Evolutionary conservation across 2,797 vertebrate species (phyloP).

Genomic region (Loris lydekkerianus): DNA sequence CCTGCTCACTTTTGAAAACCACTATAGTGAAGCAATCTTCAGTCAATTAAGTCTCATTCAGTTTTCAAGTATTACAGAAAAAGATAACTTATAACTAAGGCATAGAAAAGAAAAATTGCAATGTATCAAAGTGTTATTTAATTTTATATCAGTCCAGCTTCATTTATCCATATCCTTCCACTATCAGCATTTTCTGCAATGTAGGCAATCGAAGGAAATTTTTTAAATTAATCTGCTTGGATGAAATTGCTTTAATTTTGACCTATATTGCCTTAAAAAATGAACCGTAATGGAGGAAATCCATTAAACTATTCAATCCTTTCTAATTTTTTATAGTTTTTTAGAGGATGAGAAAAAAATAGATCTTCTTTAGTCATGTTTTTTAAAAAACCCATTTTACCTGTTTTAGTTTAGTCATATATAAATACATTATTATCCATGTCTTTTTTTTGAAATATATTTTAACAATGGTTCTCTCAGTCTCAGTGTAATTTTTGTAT

Average conservation of each 20-base stretch:
- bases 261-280: constrained; percentile 24
- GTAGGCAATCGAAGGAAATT: constrained; percentile 40
- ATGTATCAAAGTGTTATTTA: constrained; percentile 66
- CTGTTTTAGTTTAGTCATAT: neutral
- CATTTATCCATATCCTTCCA: constrained; percentile 41
- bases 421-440: neutral
- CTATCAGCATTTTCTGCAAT: constrained; percentile 40
- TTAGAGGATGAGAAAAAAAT: neutral
- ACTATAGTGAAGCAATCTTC: constrained; percentile 12
- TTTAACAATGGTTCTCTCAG: neutral
- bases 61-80: constrained; percentile 50
- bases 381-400: neutral
- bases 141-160: constrained; percentile 49
- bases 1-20: neutral
- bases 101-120: constrained; percentile 44
- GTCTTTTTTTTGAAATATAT: neutral
- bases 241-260: constrained; percentile 63
- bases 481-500: neutral
- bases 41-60: constrained; percentile 63
- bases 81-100: constrained; percentile 30
- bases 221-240: constrained; percentile 60
- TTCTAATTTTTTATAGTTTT: constrained; percentile 26
- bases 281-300: neutral
- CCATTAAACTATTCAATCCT: neutral
- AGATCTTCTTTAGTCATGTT: neutral